Percentiles rank a stretch among this genome's conserved stretches.
Evolutionary conservation across 2,888 invertebrate species (phyloP).

Genomic region (Drosophila nr. perissopoda): DNA sequence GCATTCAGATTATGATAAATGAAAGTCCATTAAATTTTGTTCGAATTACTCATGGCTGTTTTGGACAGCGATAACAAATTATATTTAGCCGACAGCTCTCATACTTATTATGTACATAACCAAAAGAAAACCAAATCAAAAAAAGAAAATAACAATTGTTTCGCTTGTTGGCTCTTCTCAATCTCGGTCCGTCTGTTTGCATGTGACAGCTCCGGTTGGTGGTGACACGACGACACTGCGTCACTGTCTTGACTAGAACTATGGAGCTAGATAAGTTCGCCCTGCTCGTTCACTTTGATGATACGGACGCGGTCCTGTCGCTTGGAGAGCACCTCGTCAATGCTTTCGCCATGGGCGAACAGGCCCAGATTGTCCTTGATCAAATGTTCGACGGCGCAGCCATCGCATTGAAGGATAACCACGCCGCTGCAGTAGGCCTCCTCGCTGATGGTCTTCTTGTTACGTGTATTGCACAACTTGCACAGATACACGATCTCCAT

Average conservation of each 20-base stretch:
- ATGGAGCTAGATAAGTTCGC: constrained; percentile 77
- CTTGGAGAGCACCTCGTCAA: constrained; percentile 81
- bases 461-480: constrained; percentile 83
- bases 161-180: constrained; percentile 5
- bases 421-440: constrained; percentile 81
- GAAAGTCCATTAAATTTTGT: constrained; percentile 25
- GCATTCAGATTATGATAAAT: constrained; percentile 30
- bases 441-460: constrained; percentile 81
- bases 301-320: constrained; percentile 76
- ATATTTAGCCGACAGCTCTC: constrained; percentile 51
- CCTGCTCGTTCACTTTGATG: constrained; percentile 82
- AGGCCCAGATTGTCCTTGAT: constrained; percentile 83
- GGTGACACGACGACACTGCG: constrained; percentile 44
- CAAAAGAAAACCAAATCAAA: constrained; percentile 31
- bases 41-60: constrained; percentile 46
- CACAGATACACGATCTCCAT: constrained; percentile 82
- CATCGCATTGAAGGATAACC: constrained; percentile 83
- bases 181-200: background rate
- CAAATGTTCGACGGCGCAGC: constrained; percentile 82
- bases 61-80: constrained; percentile 39
- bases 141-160: constrained; percentile 17
- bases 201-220: constrained; percentile 1
- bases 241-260: constrained; percentile 61
- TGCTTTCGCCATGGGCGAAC: constrained; percentile 75
- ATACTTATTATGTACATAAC: constrained; percentile 38